A percentile compares a stretch with the other conserved stretches of the same genome.
These are phyloP conservation scores for Cecidostiba fungosa DNA, from an alignment of 2,888 invertebrate genomes.

Conservation along the genomic window DNA sequence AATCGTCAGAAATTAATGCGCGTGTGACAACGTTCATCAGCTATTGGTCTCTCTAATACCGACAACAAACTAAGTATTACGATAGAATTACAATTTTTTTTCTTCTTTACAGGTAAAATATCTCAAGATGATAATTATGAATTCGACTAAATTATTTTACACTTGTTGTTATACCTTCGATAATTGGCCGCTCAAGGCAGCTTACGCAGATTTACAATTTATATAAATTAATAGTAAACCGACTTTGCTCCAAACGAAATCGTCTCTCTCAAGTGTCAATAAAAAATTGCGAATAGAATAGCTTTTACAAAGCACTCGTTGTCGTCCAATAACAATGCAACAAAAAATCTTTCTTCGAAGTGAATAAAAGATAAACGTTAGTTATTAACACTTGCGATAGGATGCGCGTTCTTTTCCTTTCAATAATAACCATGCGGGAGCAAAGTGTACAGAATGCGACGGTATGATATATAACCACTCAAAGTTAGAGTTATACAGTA, in stretches of 20 bases:
- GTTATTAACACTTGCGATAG: neutral
- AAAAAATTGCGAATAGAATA: neutral
- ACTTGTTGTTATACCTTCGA: neutral
- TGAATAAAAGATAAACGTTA: neutral
- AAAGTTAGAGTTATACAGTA: neutral
- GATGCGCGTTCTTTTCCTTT: neutral
- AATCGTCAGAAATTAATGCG: too few species aligned
- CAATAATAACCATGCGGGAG: neutral
- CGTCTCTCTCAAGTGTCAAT: neutral
- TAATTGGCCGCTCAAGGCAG: neutral
- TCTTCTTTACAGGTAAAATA: neutral
- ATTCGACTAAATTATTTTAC: slow-evolving; percentile 26
- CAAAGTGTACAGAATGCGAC: slow-evolving; percentile 25
- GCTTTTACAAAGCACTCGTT: slow-evolving; percentile 34
- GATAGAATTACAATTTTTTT: slow-evolving; percentile 8
- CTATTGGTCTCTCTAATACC: too few species aligned
- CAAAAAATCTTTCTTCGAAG: slow-evolving; percentile 43
- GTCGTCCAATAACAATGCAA: slow-evolving; percentile 34
- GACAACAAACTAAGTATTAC: slow-evolving; percentile 17
- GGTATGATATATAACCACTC: neutral
- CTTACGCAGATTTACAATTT: slow-evolving; percentile 11
- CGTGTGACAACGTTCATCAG: too few species aligned
- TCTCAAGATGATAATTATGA: neutral
- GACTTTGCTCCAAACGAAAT: neutral
- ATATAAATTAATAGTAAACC: slow-evolving; percentile 8